phyloP scores from a whole-genome alignment of 2,113 vertebrate genomes.

The Asarcornis scutulata region DNA sequence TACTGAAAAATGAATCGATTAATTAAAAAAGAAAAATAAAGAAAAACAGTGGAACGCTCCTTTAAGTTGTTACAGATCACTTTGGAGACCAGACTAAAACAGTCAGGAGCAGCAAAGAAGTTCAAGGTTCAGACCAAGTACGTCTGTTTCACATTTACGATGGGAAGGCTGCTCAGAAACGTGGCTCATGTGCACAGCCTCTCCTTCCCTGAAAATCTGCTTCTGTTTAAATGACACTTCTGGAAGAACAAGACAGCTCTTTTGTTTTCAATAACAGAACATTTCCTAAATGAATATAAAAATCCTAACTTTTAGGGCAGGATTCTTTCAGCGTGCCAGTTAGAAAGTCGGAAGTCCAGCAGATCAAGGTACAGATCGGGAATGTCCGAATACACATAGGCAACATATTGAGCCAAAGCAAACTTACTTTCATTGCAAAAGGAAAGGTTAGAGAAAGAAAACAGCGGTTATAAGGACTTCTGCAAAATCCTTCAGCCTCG shows the following conservation, averaged over 20 bases:
- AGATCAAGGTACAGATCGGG: not conserved
- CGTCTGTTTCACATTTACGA: constrained; percentile 45
- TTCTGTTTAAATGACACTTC: constrained; percentile 46
- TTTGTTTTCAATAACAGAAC: constrained; percentile 15
- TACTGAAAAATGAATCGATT: constrained; percentile 36
- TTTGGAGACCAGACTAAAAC: not conserved
- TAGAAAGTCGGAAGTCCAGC: not conserved
- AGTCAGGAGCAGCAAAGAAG: not conserved
- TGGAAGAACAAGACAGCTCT: constrained; percentile 1
- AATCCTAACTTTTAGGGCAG: not conserved
- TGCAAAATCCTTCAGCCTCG: not conserved
- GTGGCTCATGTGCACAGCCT: not conserved
- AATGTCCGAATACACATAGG: not conserved
- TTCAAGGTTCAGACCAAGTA: not conserved
- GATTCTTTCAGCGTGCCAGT: not conserved
- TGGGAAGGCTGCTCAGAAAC: not conserved
- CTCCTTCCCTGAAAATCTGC: constrained; percentile 26
- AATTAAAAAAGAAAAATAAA: constrained; percentile 39
- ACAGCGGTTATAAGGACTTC: not conserved
- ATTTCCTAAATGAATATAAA: constrained; percentile 8
- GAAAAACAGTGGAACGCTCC: not conserved
- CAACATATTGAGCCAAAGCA: not conserved
- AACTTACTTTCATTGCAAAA: not conserved
- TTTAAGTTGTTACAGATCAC: not conserved
- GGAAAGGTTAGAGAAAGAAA: not conserved